Evolutionary conservation across 2,113 vertebrate species (phyloP).

Genomic region (Tragelaphus strepsiceros): DNA sequence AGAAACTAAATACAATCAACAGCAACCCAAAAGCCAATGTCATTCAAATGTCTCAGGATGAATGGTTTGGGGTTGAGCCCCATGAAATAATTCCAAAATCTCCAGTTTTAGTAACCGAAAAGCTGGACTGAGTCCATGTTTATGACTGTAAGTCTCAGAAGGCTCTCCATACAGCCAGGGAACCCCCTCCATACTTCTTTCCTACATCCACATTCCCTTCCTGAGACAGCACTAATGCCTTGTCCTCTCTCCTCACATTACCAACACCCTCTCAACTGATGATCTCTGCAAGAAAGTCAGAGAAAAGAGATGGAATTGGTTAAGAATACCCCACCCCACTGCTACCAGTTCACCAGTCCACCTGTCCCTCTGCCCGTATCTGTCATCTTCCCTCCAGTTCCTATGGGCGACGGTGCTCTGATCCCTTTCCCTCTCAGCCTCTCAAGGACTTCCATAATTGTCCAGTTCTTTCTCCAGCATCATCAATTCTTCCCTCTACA

Average conservation of each 20-base stretch:
- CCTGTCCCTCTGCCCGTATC: background rate
- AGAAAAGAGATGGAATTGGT: background rate
- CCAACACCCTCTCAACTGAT: background rate
- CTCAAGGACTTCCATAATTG: background rate
- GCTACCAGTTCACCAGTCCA: background rate
- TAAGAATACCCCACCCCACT: background rate
- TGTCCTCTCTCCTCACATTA: slow-evolving; percentile 4
- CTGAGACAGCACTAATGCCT: slow-evolving; percentile 28
- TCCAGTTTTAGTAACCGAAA: slow-evolving; percentile 51
- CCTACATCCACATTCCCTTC: background rate
- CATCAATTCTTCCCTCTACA: background rate
- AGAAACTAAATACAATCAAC: slow-evolving; percentile 1
- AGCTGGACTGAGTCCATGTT: slow-evolving; percentile 48
- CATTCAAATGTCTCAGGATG: slow-evolving; percentile 6
- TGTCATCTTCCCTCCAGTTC: background rate
- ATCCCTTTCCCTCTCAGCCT: background rate
- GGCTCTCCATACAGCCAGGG: slow-evolving; percentile 26
- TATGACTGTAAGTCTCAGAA: slow-evolving; percentile 47
- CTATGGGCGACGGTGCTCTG: background rate
- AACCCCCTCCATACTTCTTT: slow-evolving; percentile 13
- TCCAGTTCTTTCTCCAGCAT: background rate
- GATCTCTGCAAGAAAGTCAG: background rate
- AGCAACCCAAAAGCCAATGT: slow-evolving; percentile 17
- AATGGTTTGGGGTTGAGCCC: background rate
- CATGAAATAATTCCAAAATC: slow-evolving; percentile 27